Evolutionary conservation across 2,888 invertebrate species (phyloP), one percentile per base, ranked within the genome.

Genomic region (Tribolium freemani): DNA sequence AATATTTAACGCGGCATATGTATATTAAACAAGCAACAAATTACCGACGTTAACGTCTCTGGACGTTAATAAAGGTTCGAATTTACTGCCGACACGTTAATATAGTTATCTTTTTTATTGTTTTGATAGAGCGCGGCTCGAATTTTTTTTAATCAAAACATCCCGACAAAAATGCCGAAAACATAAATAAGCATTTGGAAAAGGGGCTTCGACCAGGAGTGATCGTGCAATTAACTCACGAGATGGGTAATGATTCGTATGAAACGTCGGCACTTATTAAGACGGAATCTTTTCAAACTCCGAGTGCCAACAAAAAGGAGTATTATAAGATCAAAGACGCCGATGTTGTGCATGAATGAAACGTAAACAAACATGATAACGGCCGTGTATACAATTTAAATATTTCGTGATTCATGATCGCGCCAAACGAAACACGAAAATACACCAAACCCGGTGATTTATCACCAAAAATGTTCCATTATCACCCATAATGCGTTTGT

Each of bases 151-250:
- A 54, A 67, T 60, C 60, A 79, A 79, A 76, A 77, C 75, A 71
- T 67, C 72, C 80, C 81, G 81, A 82, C 81, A 82, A 81, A 82
- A 79, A 81, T 74, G 78, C 81, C 82, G 82, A 80, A 81, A 80
- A 79, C 82, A 82, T 82, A 82, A 82, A 82, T 57, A 54, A 66
- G 73, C 51, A 69, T 73, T 69, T 54, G 46, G 26, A 2, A 21
- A 21, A 31, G 38, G 38, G 26, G 26, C 26, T 5, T 26, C 26
- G 13, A 38, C 38, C 51, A 57, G 26, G 51, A 50, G 58, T 51
- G 58, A 68, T 44, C 46, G 45, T 45, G 70, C 61, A 54, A 57
- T 63, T 60, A 63, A 61, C 54, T 46, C 70, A 51, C 44, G 31
- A 57, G 66, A 66, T 57, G 61, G 57, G 69, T 69, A 66, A 71